Conservation (phyloP, 1,140 invertebrate species). For the Sminthurinus signatus region DNA sequence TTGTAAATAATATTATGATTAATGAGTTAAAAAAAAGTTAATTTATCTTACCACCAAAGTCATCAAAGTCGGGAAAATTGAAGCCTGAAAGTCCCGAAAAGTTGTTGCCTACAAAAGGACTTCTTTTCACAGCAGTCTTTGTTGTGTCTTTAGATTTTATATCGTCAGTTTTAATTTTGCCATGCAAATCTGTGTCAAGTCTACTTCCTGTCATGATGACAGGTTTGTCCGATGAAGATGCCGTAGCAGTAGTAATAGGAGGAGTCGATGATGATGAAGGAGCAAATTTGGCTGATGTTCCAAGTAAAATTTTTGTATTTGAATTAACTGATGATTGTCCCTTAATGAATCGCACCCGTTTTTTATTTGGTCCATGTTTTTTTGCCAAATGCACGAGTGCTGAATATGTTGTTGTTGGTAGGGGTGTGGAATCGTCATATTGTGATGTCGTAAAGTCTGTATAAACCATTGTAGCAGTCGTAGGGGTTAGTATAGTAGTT, state of each 20-base stretch:
- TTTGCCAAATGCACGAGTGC: no score
- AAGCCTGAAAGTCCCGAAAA: conserved; percentile 32
- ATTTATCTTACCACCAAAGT: conserved; percentile 39
- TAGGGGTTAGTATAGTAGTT: neutral
- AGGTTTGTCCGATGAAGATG: neutral
- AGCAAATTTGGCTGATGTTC: no score
- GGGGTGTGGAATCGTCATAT: no score
- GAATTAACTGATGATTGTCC: no score
- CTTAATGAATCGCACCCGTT: no score
- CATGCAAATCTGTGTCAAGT: conserved; percentile 5
- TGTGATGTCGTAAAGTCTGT: neutral
- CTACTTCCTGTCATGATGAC: neutral
- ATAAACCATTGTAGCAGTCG: neutral
- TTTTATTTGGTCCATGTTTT: no score
- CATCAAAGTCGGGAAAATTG: conserved; percentile 40
- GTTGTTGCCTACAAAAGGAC: conserved; percentile 31
- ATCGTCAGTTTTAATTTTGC: neutral
- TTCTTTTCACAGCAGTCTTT: conserved; percentile 41
- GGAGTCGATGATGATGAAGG: no score
- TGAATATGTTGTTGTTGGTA: no score
- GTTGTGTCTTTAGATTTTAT: conserved; percentile 30
- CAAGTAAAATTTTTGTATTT: no score
- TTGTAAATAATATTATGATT: no score
- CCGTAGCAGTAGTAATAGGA: no score
- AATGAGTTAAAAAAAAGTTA: neutral